Conservation (phyloP, 1,140 invertebrate species). For the Lerema accius region DNA sequence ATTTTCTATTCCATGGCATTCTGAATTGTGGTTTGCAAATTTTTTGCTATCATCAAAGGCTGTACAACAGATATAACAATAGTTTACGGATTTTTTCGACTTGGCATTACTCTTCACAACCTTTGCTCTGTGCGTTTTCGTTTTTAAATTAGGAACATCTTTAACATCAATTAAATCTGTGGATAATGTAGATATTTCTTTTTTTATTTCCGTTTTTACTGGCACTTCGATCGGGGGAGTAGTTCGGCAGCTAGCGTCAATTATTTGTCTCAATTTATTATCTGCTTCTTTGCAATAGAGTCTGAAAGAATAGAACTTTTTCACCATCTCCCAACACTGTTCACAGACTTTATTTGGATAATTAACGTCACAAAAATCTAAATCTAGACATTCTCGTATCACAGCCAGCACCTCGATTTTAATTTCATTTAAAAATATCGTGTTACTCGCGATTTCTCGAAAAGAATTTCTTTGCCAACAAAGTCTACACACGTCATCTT, state of each 20-base stretch:
- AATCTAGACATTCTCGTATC: constrained; percentile 60
- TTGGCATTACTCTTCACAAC: constrained; percentile 43
- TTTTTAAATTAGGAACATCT: constrained; percentile 8
- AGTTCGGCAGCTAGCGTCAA: constrained; percentile 33
- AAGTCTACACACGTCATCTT: constrained; percentile 61
- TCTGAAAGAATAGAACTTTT: constrained; percentile 62
- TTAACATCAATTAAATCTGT: constrained; percentile 21
- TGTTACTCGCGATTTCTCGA: constrained; percentile 38
- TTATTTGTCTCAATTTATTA: constrained; percentile 48
- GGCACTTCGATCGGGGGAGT: neutral
- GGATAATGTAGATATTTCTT: constrained; percentile 37
- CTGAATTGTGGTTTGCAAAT: constrained; percentile 53
- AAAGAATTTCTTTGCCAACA: constrained; percentile 58
- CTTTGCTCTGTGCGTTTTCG: constrained; percentile 1
- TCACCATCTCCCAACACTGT: constrained; percentile 49
- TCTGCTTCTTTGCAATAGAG: constrained; percentile 55
- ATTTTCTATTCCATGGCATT: constrained; percentile 60
- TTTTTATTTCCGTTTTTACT: constrained; percentile 34
- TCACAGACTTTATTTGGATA: constrained; percentile 54
- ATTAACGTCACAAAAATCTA: constrained; percentile 44
- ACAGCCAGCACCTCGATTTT: constrained; percentile 47
- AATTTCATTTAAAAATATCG: constrained; percentile 7
- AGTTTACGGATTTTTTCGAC: constrained; percentile 53
- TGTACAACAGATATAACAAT: constrained; percentile 62
- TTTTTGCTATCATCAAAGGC: constrained; percentile 47